A percentile compares a stretch with the other conserved stretches of the same genome.
Conservation (phyloP, 2,113 vertebrate genomes). For the Orthonyx spaldingii region DNA sequence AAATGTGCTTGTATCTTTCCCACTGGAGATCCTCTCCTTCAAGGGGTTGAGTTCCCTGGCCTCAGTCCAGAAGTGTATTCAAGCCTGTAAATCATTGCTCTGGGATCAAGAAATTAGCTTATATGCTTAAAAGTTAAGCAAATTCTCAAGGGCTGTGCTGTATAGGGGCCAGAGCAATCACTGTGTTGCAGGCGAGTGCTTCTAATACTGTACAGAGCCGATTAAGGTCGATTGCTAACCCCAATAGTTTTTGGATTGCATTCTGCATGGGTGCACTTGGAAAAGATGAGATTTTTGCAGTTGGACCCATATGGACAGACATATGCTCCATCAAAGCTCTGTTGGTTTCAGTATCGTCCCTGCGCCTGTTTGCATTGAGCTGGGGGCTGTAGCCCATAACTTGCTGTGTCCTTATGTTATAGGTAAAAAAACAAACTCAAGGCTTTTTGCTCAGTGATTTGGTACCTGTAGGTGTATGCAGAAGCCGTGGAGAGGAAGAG, state of each 20-base stretch:
- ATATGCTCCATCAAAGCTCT: conserved; percentile 11
- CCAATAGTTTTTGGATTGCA: not conserved
- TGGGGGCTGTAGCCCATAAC: not conserved
- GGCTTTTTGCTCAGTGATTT: not conserved
- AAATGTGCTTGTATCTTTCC: not conserved
- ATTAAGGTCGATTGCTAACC: not conserved
- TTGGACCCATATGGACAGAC: conserved; percentile 21
- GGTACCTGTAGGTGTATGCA: not conserved
- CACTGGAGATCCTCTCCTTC: not conserved
- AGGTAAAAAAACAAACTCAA: not conserved
- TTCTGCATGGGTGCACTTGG: not conserved
- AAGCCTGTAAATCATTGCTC: not conserved
- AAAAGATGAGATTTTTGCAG: not conserved
- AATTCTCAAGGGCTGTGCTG: not conserved
- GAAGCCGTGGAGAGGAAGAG: not conserved
- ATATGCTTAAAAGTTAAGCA: not conserved
- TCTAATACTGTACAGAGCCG: not conserved
- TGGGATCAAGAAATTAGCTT: not conserved
- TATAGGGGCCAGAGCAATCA: not conserved
- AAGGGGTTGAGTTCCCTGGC: not conserved
- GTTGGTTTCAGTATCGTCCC: not conserved
- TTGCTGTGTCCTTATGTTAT: not conserved
- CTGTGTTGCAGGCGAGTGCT: not conserved
- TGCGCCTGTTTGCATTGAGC: not conserved
- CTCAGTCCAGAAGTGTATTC: not conserved